These are phyloP conservation scores for Oophaga sylvatica DNA, from an alignment of 2,797 vertebrate genomes.

Conservation along the genomic window DNA sequence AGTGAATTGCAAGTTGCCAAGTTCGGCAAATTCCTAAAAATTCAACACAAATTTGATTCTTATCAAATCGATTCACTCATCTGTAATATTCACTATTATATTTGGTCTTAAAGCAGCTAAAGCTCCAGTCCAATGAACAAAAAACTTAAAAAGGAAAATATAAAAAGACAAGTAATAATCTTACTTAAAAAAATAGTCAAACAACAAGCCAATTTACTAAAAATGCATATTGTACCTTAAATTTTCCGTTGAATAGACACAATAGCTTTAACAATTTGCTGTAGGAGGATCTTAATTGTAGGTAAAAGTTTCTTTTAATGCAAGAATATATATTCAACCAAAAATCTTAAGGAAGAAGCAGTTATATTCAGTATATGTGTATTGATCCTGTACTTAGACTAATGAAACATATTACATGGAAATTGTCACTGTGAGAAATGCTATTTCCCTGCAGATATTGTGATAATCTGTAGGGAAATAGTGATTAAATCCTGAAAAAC, in stretches of 20 bases:
- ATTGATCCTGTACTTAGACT: background rate
- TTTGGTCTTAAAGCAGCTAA: background rate
- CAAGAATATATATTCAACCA: background rate
- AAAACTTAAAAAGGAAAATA: background rate
- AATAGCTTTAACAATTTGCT: background rate
- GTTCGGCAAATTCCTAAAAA: no score
- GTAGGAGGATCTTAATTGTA: background rate
- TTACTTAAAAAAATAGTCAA: background rate
- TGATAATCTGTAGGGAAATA: no score
- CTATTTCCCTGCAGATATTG: no score
- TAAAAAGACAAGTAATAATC: background rate
- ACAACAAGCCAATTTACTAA: background rate
- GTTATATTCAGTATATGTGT: background rate
- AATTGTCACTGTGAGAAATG: no score
- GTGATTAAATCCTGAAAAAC: no score
- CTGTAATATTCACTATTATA: background rate
- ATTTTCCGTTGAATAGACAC: slow-evolving; percentile 61
- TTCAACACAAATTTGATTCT: no score
- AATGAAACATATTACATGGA: background rate
- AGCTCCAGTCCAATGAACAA: background rate
- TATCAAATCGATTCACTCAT: no score
- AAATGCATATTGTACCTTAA: background rate
- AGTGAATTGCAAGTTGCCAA: no score
- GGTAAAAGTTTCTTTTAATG: background rate
- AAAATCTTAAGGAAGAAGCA: background rate